A percentile compares a stretch with the other conserved stretches of the same genome.
These are phyloP conservation scores for Forbesichthys papilliferus DNA, from an alignment of 2,113 vertebrate genomes.

Conservation along the genomic window DNA sequence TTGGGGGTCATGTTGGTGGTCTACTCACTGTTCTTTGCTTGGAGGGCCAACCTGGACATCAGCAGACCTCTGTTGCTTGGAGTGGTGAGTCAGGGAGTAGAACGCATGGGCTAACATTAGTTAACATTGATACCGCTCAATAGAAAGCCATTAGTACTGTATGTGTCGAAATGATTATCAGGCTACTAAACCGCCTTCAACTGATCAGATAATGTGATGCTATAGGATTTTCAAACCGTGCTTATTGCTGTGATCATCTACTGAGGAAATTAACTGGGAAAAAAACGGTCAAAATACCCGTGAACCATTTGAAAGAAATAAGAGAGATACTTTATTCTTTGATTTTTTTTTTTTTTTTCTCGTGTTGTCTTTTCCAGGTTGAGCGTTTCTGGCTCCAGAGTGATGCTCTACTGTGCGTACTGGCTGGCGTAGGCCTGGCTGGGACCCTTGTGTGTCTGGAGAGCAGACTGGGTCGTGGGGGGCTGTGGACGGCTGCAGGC, in stretches of 20 bases:
- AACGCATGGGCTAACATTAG: too few relatives aligned
- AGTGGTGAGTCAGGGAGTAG: conserved; percentile 82
- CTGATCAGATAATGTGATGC: too few relatives aligned
- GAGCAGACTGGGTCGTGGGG: conserved; percentile 56
- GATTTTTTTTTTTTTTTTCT: background rate
- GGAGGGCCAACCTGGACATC: conserved; percentile 96
- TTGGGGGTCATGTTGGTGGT: conserved; percentile 83
- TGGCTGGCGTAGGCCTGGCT: conserved; percentile 86
- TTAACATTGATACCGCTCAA: too few relatives aligned
- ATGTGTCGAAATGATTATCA: too few relatives aligned
- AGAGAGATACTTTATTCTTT: too few relatives aligned
- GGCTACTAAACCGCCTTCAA: too few relatives aligned
- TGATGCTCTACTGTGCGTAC: conserved; percentile 84
- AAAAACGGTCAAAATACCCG: too few relatives aligned
- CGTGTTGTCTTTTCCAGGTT: conserved; percentile 76
- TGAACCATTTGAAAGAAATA: too few relatives aligned
- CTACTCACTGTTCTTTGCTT: conserved; percentile 95
- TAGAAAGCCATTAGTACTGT: too few relatives aligned
- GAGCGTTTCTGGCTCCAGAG: conserved; percentile 98
- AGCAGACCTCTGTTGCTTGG: conserved; percentile 89
- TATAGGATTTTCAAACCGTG: too few relatives aligned
- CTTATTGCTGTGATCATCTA: too few relatives aligned
- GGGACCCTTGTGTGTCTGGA: conserved; percentile 56
- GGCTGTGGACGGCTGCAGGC: conserved; percentile 68
- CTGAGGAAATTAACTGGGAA: too few relatives aligned